Conservation (phyloP, 2,797 vertebrate species). For the Acridotheres tristis region DNA sequence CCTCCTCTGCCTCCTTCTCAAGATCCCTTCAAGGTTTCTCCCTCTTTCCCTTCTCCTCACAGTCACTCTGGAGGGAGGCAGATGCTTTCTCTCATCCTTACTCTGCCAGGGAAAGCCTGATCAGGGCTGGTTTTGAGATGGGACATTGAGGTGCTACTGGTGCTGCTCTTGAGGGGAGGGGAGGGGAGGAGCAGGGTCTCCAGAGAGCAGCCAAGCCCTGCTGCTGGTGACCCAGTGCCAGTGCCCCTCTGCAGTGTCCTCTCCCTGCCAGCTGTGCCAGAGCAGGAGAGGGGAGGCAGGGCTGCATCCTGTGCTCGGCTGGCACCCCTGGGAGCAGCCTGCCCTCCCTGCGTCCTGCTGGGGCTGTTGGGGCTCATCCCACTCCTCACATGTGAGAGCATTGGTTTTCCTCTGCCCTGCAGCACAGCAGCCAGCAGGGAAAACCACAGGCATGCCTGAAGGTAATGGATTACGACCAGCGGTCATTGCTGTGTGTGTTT, state of each 20-base stretch:
- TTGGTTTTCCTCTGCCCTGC: not conserved
- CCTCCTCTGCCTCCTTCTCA: not conserved
- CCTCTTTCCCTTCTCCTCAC: not conserved
- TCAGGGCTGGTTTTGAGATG: not conserved
- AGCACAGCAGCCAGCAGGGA: not conserved
- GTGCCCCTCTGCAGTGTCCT: not conserved
- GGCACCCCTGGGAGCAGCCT: not conserved
- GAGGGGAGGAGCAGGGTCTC: no score
- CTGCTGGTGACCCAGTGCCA: not conserved
- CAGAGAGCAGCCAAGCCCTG: not conserved
- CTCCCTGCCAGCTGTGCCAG: no score
- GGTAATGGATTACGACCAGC: not conserved
- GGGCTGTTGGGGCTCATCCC: not conserved
- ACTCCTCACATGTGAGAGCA: fast-evolving
- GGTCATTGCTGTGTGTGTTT: not conserved
- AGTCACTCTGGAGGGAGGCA: not conserved
- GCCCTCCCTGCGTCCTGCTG: fast-evolving
- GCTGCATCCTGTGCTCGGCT: not conserved
- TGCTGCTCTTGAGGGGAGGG: not conserved
- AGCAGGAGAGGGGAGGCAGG: fast-evolving
- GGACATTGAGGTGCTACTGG: fast-evolving
- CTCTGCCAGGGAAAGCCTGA: not conserved
- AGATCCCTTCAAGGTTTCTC: not conserved
- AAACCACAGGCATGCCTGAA: not conserved
- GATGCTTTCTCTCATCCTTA: not conserved